phyloP scores from a whole-genome alignment of 2,797 vertebrate species.

The Neosalanx taihuensis region DNA sequence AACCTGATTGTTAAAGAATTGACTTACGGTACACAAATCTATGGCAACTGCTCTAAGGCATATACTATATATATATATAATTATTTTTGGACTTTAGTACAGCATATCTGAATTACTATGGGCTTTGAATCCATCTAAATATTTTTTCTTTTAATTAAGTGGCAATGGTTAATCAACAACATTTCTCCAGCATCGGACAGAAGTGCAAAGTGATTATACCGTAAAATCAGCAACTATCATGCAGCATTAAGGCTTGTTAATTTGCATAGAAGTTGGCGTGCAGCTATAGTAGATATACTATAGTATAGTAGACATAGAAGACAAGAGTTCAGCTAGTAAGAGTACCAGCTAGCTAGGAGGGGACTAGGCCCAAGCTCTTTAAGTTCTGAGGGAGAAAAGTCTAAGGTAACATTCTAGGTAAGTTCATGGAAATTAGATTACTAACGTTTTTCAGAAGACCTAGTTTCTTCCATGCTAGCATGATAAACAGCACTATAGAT shows the following conservation, averaged over 20 bases:
- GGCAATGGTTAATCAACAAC: too few species aligned
- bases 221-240: background rate
- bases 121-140: background rate
- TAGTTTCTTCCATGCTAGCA: background rate
- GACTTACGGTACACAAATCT: background rate
- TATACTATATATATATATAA: background rate
- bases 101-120: background rate
- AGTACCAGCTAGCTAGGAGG: background rate
- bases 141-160: too few species aligned
- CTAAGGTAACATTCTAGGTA: too few species aligned
- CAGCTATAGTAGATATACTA: background rate
- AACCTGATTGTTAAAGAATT: too few species aligned
- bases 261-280: background rate
- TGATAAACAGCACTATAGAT: background rate
- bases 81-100: background rate
- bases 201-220: background rate
- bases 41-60: slow-evolving; percentile 6
- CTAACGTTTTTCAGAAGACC: too few species aligned
- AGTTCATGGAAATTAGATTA: too few species aligned
- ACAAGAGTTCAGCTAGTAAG: background rate
- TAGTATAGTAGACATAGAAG: background rate
- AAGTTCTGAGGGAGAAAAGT: too few species aligned
- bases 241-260: background rate
- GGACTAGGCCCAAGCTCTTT: background rate
- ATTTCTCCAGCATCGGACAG: too few species aligned